Evolutionary conservation across 2,113 vertebrate genomes (phyloP).

Genomic region (Synodontis membranacea): DNA sequence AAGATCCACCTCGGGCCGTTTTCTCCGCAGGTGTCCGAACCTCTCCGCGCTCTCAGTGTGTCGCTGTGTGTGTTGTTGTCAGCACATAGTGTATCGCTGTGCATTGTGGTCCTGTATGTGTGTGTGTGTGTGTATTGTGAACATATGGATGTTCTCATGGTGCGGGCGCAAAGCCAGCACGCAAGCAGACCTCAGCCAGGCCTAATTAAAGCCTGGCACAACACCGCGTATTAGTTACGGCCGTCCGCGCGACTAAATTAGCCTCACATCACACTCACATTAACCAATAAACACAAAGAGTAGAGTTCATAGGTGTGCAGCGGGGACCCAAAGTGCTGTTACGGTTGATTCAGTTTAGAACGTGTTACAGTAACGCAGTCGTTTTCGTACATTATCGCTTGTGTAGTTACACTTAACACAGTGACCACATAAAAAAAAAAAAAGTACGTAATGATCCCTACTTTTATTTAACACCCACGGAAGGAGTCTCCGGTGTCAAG

Average conservation of each 20-base stretch:
- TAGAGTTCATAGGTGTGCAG: not conserved
- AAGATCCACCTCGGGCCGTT: constrained; percentile 19
- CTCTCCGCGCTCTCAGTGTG: constrained; percentile 6
- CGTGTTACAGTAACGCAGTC: too few relatives aligned
- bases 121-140: constrained; percentile 54
- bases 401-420: not conserved
- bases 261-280: constrained; percentile 24
- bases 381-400: not conserved
- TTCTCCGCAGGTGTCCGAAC: constrained; percentile 22
- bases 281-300: not conserved
- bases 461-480: not conserved
- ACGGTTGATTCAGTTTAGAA: not conserved
- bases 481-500: not conserved
- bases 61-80: constrained; percentile 16
- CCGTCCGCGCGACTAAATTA: constrained; percentile 45
- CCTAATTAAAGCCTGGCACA: constrained; percentile 64
- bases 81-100: constrained; percentile 1
- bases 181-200: constrained; percentile 61
- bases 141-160: constrained; percentile 75
- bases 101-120: constrained; percentile 21
- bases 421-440: not conserved
- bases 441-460: not conserved
- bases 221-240: constrained; percentile 44
- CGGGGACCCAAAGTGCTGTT: too few relatives aligned
- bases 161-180: constrained; percentile 70